Conservation (phyloP, 2,113 vertebrate species). For the Gasterosteus aculeatus region DNA sequence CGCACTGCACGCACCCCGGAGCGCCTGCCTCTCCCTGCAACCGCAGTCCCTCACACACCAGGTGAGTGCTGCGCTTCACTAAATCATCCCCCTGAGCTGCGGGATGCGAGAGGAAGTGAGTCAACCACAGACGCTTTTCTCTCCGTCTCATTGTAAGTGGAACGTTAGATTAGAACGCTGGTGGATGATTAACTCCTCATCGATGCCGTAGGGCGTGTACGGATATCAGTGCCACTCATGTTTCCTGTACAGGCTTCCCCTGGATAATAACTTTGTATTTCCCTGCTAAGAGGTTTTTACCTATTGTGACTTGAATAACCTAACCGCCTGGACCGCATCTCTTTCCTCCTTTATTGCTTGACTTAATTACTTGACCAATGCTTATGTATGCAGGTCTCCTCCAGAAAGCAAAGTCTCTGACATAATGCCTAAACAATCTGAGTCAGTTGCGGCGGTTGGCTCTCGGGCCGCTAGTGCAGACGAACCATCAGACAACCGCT, state of each 20-base stretch:
- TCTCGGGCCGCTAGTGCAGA: slow-evolving; percentile 70
- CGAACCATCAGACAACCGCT: slow-evolving; percentile 67
- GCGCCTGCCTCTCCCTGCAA: slow-evolving; percentile 83
- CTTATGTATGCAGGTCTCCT: slow-evolving; percentile 70
- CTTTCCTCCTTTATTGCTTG: slow-evolving; percentile 12
- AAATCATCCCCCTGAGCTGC: not conserved
- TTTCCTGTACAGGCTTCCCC: slow-evolving; percentile 21
- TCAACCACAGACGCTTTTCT: not conserved
- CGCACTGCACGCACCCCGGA: slow-evolving; percentile 81
- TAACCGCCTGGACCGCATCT: slow-evolving; percentile 13
- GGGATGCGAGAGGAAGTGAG: not conserved
- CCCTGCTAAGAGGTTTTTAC: not conserved
- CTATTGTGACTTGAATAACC: slow-evolving; percentile 6
- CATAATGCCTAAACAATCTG: slow-evolving; percentile 70
- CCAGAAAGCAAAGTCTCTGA: slow-evolving; percentile 77
- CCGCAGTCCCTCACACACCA: slow-evolving; percentile 87
- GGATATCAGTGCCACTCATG: slow-evolving; percentile 17
- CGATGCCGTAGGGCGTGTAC: not conserved
- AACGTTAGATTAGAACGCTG: not conserved
- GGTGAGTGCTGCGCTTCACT: slow-evolving; percentile 73
- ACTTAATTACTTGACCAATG: slow-evolving; percentile 25
- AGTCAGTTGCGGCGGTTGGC: slow-evolving; percentile 75
- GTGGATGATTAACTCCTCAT: not conserved
- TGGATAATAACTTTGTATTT: slow-evolving; percentile 7
- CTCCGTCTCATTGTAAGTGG: not conserved